Evolutionary conservation across 1,140 invertebrate genomes (phyloP).

Genomic region (Trichonephila clavipes): DNA sequence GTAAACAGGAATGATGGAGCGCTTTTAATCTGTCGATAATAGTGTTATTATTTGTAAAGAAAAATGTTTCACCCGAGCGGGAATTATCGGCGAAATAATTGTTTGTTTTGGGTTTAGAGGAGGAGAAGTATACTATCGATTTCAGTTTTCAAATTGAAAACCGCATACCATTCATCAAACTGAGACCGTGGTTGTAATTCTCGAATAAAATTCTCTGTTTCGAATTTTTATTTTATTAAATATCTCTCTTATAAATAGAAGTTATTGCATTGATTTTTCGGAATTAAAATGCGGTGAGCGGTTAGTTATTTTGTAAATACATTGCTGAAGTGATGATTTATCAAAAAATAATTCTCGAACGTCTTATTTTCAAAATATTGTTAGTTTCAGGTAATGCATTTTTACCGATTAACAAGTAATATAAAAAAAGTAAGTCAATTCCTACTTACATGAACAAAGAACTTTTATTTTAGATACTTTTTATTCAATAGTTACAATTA

Average conservation of each 20-base stretch:
- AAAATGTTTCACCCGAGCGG: conserved; percentile 24
- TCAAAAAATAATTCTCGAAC: too few species aligned
- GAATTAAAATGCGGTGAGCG: neutral
- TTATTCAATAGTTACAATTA: too few species aligned
- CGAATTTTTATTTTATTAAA: neutral
- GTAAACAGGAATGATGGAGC: conserved; percentile 17
- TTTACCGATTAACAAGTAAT: too few species aligned
- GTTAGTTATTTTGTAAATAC: conserved; percentile 5
- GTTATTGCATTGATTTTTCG: neutral
- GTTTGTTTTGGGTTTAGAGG: conserved; percentile 2
- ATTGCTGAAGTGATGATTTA: neutral
- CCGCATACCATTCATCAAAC: conserved; percentile 4
- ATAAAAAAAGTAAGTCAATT: too few species aligned
- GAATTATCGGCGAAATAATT: conserved; percentile 51
- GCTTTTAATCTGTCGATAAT: conserved; percentile 51
- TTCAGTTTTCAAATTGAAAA: conserved; percentile 42
- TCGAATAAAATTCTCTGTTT: neutral
- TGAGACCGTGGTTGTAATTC: neutral
- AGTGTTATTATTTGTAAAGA: conserved; percentile 43
- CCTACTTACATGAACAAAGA: too few species aligned
- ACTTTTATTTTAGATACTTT: too few species aligned
- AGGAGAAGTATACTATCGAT: neutral
- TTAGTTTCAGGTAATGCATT: too few species aligned
- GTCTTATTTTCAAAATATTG: too few species aligned
- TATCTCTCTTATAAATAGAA: neutral